phyloP scores from a whole-genome alignment of 2,888 invertebrate species.

The Antheraea assamensis region DNA sequence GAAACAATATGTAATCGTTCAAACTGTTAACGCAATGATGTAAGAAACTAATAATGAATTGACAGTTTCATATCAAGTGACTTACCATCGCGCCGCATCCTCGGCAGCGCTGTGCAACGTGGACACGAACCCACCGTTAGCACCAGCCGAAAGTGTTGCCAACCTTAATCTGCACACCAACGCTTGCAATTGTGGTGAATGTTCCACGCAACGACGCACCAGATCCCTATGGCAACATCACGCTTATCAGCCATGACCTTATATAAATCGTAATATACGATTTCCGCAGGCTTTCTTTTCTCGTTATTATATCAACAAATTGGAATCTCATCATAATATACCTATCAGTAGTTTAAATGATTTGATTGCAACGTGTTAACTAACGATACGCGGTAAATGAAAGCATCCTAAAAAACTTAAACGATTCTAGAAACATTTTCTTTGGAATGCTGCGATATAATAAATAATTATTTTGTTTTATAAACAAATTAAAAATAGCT shows the following conservation, averaged over 20 bases:
- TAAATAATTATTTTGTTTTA: too few relatives aligned
- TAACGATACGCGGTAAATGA: not conserved
- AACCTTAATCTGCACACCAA: slow-evolving; percentile 87
- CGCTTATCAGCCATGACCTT: not conserved
- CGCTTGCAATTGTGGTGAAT: slow-evolving; percentile 88
- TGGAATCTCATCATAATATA: too few relatives aligned
- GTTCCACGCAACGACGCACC: slow-evolving; percentile 90
- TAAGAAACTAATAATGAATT: not conserved
- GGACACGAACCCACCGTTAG: slow-evolving; percentile 66
- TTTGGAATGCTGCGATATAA: too few relatives aligned
- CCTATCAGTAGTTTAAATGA: too few relatives aligned
- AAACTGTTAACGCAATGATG: not conserved
- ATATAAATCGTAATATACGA: not conserved
- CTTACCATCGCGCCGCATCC: slow-evolving; percentile 74
- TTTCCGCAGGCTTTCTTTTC: not conserved
- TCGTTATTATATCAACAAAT: not conserved
- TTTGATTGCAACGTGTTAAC: not conserved
- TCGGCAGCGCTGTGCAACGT: slow-evolving; percentile 62
- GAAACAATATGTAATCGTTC: not conserved
- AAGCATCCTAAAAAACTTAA: not conserved
- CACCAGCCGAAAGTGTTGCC: slow-evolving; percentile 85
- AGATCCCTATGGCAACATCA: slow-evolving; percentile 75
- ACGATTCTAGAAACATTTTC: not conserved
- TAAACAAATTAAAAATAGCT: too few relatives aligned
- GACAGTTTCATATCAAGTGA: slow-evolving; percentile 2